Conservation (phyloP, 1,140 invertebrate genomes). For the Diachasma alloeum region DNA sequence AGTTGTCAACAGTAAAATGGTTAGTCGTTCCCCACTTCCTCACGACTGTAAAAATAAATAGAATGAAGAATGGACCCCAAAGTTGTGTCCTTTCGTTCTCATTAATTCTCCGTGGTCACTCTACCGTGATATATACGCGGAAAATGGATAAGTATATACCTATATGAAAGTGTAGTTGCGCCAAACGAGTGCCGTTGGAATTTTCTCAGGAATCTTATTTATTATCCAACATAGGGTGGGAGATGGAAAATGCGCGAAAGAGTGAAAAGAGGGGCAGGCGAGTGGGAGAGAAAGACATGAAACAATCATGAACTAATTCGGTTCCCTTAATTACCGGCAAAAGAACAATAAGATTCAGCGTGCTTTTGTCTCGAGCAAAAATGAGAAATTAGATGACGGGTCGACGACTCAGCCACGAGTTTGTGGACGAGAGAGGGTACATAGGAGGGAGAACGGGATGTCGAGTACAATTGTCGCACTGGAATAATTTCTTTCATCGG, state of each 20-base stretch:
- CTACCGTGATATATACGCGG: background rate
- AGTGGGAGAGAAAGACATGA: slow-evolving; percentile 44
- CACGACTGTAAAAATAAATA: background rate
- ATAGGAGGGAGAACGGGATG: too few relatives aligned
- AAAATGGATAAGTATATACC: slow-evolving; percentile 11
- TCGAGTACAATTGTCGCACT: background rate
- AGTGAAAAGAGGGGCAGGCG: background rate
- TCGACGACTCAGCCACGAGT: slow-evolving; percentile 42
- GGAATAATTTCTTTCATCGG: slow-evolving; percentile 27
- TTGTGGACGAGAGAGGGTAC: background rate
- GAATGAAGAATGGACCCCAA: background rate
- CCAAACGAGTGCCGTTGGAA: slow-evolving; percentile 38
- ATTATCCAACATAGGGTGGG: slow-evolving; percentile 47
- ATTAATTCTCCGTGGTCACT: slow-evolving; percentile 2
- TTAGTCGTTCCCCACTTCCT: background rate
- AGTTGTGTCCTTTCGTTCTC: background rate
- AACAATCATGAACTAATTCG: slow-evolving; percentile 54
- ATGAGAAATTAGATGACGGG: slow-evolving; percentile 61
- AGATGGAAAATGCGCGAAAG: slow-evolving; percentile 54
- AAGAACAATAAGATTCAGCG: slow-evolving; percentile 64
- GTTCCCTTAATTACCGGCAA: slow-evolving; percentile 61
- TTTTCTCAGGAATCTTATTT: slow-evolving; percentile 63
- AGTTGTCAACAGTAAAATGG: background rate
- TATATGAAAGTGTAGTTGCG: slow-evolving; percentile 15
- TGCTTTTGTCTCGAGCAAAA: slow-evolving; percentile 61